A percentile compares a stretch with the other conserved stretches of the same genome.
Conservation (phyloP, 2,113 vertebrate species). For the Percina caprodes region DNA sequence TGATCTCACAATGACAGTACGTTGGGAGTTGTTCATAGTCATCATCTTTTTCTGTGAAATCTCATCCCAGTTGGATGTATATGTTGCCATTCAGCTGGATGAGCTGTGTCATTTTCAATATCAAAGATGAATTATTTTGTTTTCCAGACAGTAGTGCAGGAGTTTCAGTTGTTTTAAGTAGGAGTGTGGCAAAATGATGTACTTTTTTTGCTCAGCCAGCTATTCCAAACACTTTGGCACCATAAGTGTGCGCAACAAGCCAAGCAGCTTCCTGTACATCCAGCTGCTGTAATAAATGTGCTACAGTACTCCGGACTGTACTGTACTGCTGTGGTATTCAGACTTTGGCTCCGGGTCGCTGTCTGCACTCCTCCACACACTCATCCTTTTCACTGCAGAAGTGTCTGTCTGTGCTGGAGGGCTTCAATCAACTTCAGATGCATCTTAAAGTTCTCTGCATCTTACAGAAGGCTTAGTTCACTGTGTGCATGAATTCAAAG, state of each 20-base stretch:
- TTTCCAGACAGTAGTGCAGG: slow-evolving; percentile 16
- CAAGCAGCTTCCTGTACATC: slow-evolving; percentile 83
- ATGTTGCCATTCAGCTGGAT: slow-evolving; percentile 17
- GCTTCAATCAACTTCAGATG: slow-evolving; percentile 57
- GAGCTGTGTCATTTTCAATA: slow-evolving; percentile 41
- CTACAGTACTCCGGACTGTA: slow-evolving; percentile 53
- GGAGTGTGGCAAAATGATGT: slow-evolving; percentile 32
- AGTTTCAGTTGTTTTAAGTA: slow-evolving; percentile 32
- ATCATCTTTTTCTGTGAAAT: slow-evolving; percentile 42
- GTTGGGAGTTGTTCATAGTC: slow-evolving; percentile 21
- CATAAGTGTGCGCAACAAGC: slow-evolving; percentile 4
- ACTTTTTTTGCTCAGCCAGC: slow-evolving; percentile 36
- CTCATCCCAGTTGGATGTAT: slow-evolving; percentile 32
- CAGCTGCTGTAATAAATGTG: slow-evolving; percentile 82
- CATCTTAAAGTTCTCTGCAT: slow-evolving; percentile 33
- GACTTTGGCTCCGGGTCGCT: slow-evolving; percentile 72
- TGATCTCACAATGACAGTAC: slow-evolving; percentile 48
- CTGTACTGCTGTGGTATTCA: slow-evolving; percentile 65
- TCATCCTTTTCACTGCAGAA: slow-evolving; percentile 53
- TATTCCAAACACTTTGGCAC: slow-evolving; percentile 53
- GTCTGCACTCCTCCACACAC: slow-evolving; percentile 66
- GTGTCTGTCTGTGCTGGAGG: slow-evolving; percentile 58
- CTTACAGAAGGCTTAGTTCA: neutral
- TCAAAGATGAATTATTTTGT: slow-evolving; percentile 43
- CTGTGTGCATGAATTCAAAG: slow-evolving; percentile 3